Evolutionary conservation across 2,888 invertebrate species (phyloP), one percentile per base, ranked within the genome.

Genomic region (Fragum sueziense): DNA sequence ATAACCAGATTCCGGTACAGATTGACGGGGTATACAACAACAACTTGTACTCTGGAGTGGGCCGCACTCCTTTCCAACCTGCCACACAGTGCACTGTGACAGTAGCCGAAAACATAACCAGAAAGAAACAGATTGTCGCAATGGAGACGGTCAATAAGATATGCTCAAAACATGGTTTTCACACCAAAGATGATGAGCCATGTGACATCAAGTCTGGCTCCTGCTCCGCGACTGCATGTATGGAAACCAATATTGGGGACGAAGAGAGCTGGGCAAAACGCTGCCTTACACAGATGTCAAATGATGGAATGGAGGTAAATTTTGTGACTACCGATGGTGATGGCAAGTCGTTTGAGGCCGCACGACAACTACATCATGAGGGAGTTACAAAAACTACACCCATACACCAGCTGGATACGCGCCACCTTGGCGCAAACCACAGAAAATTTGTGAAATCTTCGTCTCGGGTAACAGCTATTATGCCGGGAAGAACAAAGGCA

Each of bases 171-270:
- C n/a, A n/a, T n/a, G n/a, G n/a, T n/a, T n/a, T n/a, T n/a, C n/a
- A n/a, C n/a, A n/a, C n/a, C n/a, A n/a, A n/a, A n/a, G 70, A 70
- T 54, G n/a, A n/a, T n/a, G 70, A 31, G 9, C 27, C n/a, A 31
- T 70, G 70, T 37, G 70, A 70, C 41, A 31, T 70, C 4, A 70
- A 70, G 27, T 52, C 31, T 20, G 54, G 33, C 4, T 7, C 4
- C 2, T 70, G 70, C 70, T 31, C 70, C 20, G 52, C 70, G 14
- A 70, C 70, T 25, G 54, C 70, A 11, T 20, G 70, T 31, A 54
- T 70, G 52, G 70, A 70, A 33, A 70, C 70, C 11, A 54, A 11
- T 22, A 29, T n/a, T n/a, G n/a, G n/a, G n/a, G n/a, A n/a, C n/a
- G n/a, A n/a, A n/a, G n/a, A n/a, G n/a, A n/a, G n/a, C 7, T 70